These are phyloP conservation scores for Platycheirus albimanus DNA, from an alignment of 2,888 invertebrate genomes.

Conservation along the genomic window DNA sequence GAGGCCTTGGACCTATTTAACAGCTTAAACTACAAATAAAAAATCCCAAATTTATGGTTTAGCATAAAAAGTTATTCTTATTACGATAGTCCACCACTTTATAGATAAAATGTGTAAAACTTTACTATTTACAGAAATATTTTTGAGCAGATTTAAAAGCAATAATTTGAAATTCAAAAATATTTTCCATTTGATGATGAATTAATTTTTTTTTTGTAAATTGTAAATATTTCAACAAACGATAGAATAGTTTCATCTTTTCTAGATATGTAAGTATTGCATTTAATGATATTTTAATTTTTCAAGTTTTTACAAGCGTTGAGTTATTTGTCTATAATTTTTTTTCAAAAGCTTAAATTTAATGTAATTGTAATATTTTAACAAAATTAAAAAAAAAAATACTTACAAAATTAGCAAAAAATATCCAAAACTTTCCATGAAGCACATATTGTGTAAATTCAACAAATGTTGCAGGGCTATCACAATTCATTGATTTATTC, in stretches of 20 bases:
- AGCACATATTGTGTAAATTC: neutral
- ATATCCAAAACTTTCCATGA: conserved; percentile 4
- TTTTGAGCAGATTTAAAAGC: conserved; percentile 28
- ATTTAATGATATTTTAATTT: conserved; percentile 25
- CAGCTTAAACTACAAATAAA: too few relatives aligned
- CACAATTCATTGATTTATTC: conserved; percentile 55
- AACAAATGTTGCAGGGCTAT: conserved; percentile 52
- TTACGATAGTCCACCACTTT: conserved; percentile 34
- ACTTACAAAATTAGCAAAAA: neutral
- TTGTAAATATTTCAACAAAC: conserved; percentile 29
- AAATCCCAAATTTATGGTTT: conserved; percentile 7
- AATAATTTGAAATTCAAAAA: conserved; percentile 7
- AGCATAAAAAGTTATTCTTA: neutral
- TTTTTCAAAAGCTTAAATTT: conserved; percentile 3
- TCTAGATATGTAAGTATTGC: conserved; percentile 33
- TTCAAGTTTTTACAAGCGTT: conserved; percentile 1
- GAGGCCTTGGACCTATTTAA: too few relatives aligned
- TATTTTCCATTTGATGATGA: conserved; percentile 6
- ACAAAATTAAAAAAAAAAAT: neutral
- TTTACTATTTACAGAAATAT: conserved; percentile 11
- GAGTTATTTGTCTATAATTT: neutral
- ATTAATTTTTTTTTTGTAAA: conserved; percentile 18
- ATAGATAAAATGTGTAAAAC: too few relatives aligned
- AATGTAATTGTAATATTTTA: neutral
- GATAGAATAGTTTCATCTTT: conserved; percentile 4